phyloP scores from a whole-genome alignment of 2,113 vertebrate species.

The Buteo buteo region DNA sequence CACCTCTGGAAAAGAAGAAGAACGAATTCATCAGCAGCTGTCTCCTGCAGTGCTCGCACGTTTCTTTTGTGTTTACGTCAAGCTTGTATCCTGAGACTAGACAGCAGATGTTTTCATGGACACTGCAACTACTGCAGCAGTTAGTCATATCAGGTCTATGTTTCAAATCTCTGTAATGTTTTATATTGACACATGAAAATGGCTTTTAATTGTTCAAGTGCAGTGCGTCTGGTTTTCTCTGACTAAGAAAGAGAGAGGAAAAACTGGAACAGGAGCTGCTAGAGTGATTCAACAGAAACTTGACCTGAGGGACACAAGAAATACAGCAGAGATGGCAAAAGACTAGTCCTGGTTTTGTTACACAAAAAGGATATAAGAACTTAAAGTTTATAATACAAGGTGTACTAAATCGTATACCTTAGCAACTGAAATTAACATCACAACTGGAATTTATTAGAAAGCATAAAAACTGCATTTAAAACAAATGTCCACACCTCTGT shows the following conservation, averaged over 20 bases:
- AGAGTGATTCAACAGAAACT: accelerated
- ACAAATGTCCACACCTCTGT: background rate
- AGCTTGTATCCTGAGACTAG: background rate
- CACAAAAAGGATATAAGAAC: background rate
- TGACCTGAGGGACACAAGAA: background rate
- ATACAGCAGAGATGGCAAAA: background rate
- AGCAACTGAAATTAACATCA: background rate
- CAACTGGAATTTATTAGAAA: background rate
- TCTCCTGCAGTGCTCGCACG: accelerated
- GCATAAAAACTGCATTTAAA: background rate
- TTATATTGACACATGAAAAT: background rate
- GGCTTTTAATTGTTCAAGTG: background rate
- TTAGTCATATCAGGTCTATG: background rate
- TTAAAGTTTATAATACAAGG: background rate
- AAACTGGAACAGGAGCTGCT: background rate
- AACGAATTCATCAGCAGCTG: background rate
- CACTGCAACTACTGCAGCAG: background rate
- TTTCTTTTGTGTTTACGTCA: background rate
- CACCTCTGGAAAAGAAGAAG: background rate
- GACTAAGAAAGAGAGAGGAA: background rate
- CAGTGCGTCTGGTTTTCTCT: background rate
- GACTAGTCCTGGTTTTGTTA: background rate
- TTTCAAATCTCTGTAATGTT: background rate
- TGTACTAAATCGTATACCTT: background rate
- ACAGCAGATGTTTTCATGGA: background rate